These are phyloP conservation scores for Barnardius zonarius DNA, from an alignment of 2,113 vertebrate species.

Conservation along the genomic window DNA sequence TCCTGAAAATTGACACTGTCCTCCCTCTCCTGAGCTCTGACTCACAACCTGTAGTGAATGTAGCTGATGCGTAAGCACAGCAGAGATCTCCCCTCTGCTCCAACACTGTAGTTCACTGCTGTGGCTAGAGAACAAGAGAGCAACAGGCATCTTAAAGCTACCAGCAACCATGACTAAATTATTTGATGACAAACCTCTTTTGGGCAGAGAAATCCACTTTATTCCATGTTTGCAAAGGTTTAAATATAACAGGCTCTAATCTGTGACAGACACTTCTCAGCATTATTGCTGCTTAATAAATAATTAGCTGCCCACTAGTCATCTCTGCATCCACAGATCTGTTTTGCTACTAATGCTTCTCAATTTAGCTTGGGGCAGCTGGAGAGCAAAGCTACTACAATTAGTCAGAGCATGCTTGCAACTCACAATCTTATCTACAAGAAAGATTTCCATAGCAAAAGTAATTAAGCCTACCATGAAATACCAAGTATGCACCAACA, in stretches of 20 bases:
- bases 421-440: neutral
- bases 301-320: neutral
- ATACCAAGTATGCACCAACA: neutral
- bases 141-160: neutral
- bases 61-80: neutral
- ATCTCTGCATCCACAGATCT: neutral
- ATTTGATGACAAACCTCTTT: neutral
- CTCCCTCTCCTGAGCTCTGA: neutral
- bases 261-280: neutral
- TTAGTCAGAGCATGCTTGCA: neutral
- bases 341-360: neutral
- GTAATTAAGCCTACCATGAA: neutral
- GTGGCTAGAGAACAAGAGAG: neutral
- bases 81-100: neutral
- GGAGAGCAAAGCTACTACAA: neutral
- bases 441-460: neutral
- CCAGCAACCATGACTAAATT: neutral
- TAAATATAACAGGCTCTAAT: neutral
- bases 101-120: neutral
- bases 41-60: neutral
- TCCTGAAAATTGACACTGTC: neutral
- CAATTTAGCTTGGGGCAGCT: neutral
- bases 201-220: neutral
- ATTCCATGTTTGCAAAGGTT: neutral
- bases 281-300: neutral